A percentile compares a stretch with the other conserved stretches of the same genome.
phyloP scores from a whole-genome alignment of 2,797 vertebrate genomes.

The Tenualosa ilisha region DNA sequence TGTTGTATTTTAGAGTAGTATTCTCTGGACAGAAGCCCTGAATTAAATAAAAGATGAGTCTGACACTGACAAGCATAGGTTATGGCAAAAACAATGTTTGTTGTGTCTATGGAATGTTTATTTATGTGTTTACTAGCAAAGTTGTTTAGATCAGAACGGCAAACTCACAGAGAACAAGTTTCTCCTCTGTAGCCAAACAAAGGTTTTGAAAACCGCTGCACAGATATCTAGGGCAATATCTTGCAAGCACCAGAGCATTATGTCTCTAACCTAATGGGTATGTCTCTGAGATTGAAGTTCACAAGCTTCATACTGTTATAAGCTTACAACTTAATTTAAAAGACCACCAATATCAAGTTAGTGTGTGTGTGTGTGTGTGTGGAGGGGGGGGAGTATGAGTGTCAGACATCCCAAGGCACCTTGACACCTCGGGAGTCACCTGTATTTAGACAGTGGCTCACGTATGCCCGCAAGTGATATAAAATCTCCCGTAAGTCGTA shows the following conservation, averaged over 20 bases:
- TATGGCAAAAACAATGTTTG: neutral
- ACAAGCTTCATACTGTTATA: neutral
- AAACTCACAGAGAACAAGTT: neutral
- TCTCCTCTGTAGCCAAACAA: neutral
- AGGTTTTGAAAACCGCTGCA: neutral
- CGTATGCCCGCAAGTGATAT: no score
- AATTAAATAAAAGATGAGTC: neutral
- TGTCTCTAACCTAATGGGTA: neutral
- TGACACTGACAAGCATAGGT: neutral
- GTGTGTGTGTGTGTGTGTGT: neutral
- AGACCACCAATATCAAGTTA: neutral
- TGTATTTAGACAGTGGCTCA: no score
- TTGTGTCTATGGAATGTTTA: neutral
- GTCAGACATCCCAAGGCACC: no score
- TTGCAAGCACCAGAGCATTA: neutral
- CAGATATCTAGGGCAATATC: neutral
- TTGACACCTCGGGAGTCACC: no score
- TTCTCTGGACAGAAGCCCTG: neutral
- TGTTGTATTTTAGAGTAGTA: neutral
- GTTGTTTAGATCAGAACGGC: neutral
- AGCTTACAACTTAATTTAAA: neutral
- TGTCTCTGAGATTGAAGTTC: constrained; percentile 1
- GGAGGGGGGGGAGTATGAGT: no score
- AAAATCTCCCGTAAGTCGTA: no score
- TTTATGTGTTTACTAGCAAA: neutral